Percentiles rank a stretch among this genome's conserved stretches.
Conservation (phyloP, 2,888 invertebrate species). For the Frankliniella fusca region DNA sequence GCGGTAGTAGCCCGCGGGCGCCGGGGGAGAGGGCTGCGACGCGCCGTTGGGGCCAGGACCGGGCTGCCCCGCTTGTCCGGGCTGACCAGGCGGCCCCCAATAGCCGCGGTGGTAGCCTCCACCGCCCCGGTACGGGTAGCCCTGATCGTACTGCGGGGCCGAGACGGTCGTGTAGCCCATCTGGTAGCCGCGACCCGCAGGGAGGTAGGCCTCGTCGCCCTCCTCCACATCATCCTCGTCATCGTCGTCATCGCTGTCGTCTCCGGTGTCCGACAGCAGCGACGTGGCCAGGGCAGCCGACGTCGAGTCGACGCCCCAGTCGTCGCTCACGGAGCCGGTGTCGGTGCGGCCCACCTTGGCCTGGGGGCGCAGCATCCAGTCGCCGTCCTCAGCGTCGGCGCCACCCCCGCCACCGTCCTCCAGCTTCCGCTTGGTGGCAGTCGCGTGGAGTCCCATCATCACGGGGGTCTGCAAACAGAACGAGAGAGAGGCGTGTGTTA, state of each 20-base stretch:
- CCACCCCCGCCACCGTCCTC: slow-evolving; percentile 40
- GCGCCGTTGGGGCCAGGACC: slow-evolving; percentile 31
- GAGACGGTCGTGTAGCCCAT: slow-evolving; percentile 36
- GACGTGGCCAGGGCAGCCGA: slow-evolving; percentile 47
- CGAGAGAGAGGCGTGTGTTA: background rate
- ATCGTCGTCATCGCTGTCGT: slow-evolving; percentile 57
- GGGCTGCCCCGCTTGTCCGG: background rate
- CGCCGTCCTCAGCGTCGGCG: slow-evolving; percentile 30
- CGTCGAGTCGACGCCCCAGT: slow-evolving; percentile 21
- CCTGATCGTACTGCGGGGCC: slow-evolving; percentile 31
- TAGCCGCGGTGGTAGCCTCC: slow-evolving; percentile 31
- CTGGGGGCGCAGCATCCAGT: background rate
- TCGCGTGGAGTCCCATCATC: slow-evolving; percentile 37
- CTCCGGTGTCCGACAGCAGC: slow-evolving; percentile 60
- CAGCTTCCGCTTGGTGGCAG: slow-evolving; percentile 45
- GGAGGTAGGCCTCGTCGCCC: slow-evolving; percentile 49
- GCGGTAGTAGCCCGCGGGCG: slow-evolving; percentile 33
- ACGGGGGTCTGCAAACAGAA: slow-evolving; percentile 32
- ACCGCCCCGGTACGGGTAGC: slow-evolving; percentile 36
- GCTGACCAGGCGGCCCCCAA: slow-evolving; percentile 32
- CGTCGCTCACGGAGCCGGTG: background rate
- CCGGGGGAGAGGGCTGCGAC: slow-evolving; percentile 34
- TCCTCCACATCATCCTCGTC: slow-evolving; percentile 47
- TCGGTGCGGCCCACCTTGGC: slow-evolving; percentile 13
- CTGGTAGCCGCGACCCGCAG: slow-evolving; percentile 47